Evolutionary conservation across 2,888 invertebrate species (phyloP).

Genomic region (Leptopilina myrica): DNA sequence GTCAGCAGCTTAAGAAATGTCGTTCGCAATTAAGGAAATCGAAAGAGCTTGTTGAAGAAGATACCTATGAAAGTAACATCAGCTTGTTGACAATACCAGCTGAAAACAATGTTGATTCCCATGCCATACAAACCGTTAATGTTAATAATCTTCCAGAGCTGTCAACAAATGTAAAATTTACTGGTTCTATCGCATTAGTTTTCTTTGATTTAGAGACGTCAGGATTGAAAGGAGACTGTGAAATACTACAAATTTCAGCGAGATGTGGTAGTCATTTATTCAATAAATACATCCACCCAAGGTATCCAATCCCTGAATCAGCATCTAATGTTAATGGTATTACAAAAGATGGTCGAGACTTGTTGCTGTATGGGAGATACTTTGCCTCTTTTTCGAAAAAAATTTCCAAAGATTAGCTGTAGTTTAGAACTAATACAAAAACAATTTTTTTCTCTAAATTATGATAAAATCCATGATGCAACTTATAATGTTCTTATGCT

Average conservation of each 20-base stretch:
- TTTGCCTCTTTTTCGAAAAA: conserved; percentile 28
- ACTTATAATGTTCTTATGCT: conserved; percentile 7
- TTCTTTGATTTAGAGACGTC: too few relatives aligned
- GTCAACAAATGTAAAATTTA: too few relatives aligned
- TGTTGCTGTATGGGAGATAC: conserved; percentile 39
- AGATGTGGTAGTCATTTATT: conserved; percentile 17
- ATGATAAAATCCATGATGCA: conserved; percentile 11
- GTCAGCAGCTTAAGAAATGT: conserved; percentile 11
- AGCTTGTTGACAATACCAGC: too few relatives aligned
- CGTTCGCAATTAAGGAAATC: conserved; percentile 30
- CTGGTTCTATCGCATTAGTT: too few relatives aligned
- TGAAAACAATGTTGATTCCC: too few relatives aligned
- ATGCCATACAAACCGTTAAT: too few relatives aligned
- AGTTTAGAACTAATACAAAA: neutral
- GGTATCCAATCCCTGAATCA: conserved; percentile 39
- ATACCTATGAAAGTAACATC: too few relatives aligned
- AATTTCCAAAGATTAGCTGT: neutral
- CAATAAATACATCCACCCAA: conserved; percentile 44
- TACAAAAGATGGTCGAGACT: conserved; percentile 40
- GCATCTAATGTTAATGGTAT: conserved; percentile 43
- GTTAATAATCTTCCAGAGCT: too few relatives aligned
- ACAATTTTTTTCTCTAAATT: conserved; percentile 9
- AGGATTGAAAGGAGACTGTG: too few relatives aligned
- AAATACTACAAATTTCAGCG: too few relatives aligned
- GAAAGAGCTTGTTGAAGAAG: conserved; percentile 24